phyloP scores from a whole-genome alignment of 2,797 vertebrate species.

The Acrossocheilus wenchowensis region DNA sequence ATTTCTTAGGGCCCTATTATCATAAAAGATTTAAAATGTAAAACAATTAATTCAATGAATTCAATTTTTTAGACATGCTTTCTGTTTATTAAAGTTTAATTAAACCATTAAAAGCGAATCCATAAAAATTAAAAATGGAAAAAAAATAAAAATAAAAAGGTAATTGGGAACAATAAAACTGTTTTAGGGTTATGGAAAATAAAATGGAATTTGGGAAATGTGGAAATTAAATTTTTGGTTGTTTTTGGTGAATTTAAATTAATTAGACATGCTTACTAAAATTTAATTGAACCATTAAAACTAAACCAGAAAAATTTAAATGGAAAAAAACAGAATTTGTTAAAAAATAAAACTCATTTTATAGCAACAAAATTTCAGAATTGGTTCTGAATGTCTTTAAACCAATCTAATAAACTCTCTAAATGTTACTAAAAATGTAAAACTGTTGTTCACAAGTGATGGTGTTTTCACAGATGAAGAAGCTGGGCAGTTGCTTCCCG shows the following conservation, averaged over 20 bases:
- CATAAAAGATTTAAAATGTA: not conserved
- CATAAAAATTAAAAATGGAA: no score
- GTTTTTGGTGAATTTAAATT: no score
- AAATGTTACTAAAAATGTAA: not conserved
- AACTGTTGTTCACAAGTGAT: not conserved
- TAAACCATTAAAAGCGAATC: not conserved
- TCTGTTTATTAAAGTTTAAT: not conserved
- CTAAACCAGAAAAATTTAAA: not conserved
- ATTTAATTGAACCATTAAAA: not conserved
- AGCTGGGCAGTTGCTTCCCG: constrained; percentile 86
- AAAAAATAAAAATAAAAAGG: no score
- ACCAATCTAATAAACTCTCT: not conserved
- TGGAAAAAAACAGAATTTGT: not conserved
- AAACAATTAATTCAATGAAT: not conserved
- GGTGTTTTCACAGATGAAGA: constrained; percentile 74
- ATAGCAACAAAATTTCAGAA: no score
- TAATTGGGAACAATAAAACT: no score
- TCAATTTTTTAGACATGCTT: not conserved
- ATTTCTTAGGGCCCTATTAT: not conserved
- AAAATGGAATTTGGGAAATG: no score
- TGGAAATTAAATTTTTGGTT: no score
- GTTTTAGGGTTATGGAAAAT: no score
- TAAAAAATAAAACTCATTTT: not conserved
- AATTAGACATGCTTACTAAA: no score
- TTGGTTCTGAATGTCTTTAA: not conserved